Evolutionary conservation across 2,113 vertebrate genomes (phyloP), one percentile per base, ranked within the genome.

Genomic region (Numenius arquata): DNA sequence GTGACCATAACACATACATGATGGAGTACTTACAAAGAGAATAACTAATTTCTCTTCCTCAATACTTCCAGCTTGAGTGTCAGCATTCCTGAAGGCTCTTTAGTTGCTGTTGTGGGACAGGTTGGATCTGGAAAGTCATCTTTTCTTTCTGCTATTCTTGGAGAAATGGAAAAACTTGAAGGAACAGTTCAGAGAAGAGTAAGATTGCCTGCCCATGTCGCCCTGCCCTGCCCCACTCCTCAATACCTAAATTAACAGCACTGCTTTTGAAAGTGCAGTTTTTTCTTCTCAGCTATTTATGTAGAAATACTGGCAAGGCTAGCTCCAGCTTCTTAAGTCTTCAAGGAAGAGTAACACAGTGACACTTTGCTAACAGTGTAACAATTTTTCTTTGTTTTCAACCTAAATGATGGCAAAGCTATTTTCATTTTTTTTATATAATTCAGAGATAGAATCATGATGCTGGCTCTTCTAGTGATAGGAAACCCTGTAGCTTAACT

Each of bases 121-220:
- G 97, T 98, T 43, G 98, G 98, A 10, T 98, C 97, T 67, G 98
- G 98, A 91, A 99, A 99, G 63, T 98, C 98, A 32, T 98, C 98
- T 47, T 88, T 98, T n/a, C 95, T 99, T 53, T 98, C 98, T 40
- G 98, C 98, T 38, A 30, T 98, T 76, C 95, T 98, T 26, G 98
- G 98, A 50, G 97, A 98, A 96, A 98, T 97, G 96, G 97, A 98
- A 74, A 98, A 98, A 88, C 96, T 96, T 67, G 96, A 96, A 48
- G 98, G 98, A 63, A 88, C 52, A 1, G 81, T 98, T 82, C 95
- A 98, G 85, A 95, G 92, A 86, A 97, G 98, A 95, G 97, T 98
- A 97, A 83, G 71, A 41, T 19, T 11, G 47, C 29, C 30, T 67
- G 29, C 67, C 34, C 0, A 0, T 73, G 10, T 68, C 30, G 10